Evolutionary conservation across 2,113 vertebrate genomes (phyloP), one percentile per base, ranked within the genome.

Genomic region (Phasianus colchicus): DNA sequence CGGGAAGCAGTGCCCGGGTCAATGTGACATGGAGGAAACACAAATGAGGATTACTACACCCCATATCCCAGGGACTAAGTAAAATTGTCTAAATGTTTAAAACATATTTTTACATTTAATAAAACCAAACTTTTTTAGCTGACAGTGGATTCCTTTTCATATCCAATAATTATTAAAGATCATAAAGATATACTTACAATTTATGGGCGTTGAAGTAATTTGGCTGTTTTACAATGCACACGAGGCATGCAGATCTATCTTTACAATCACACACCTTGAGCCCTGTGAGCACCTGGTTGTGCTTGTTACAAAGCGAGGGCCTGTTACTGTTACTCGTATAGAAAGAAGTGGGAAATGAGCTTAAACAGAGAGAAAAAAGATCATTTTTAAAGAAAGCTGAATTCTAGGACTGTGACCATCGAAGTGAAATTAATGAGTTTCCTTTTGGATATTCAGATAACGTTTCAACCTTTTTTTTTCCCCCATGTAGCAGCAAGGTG

Each of bases 151-250:
- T 86, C 57, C 81, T 94, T 96, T 95, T 73, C 73, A 89, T 92
- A 90, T 83, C 70, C 90, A 84, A 66, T 95, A 88, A 95, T 95
- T 96, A 95, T 95, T 93, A 95, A 92, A 96, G 88, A 95, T 93
- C 84, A 96, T 96, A 94, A 97, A 93, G 89, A 92, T 69, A 95
- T 29, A 72, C 72, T 89, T 80, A 78, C 57, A 93, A 92, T 91
- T 79, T 91, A 95, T 86, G 92, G 13, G 82, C 43, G 79, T 77
- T 96, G 95, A 95, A 95, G 76, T 74, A 95, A 95, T 95, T 93
- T 94, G 90, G 88, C 88, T 95, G 83, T 90, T 97, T 97, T 95
- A 97, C 94, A 97, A 83, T 0, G 66, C 95, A 94, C 82, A 7
- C 0, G 67, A 92, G 92, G 90, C 86, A 86, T 3, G 70, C 20